Base-by-base conservation (phyloP, 2,888 invertebrate species). In the Eilema caniola region DNA sequence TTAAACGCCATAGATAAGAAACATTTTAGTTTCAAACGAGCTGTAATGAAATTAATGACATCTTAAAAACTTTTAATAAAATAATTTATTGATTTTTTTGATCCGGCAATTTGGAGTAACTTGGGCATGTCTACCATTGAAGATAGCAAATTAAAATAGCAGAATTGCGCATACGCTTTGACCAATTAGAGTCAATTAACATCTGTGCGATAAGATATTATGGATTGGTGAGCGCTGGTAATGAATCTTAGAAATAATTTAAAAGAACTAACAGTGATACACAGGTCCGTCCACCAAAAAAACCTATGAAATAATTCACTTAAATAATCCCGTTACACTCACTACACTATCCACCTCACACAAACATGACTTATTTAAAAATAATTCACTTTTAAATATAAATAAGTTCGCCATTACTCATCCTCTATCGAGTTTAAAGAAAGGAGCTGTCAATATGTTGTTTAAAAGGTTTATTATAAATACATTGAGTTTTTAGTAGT, bases 381-480 rank as follows among this genome's bases (percentile, higher is more conserved):
- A 59, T 59, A 59, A 47, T 28, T 28, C 28, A 20, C 25, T 20
- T 23, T 2, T 28, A 41, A 10, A 53, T 53, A 62, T 59, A 62
- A 63, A 70, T 70, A 70, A 41, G 10, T 47, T 10, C 0, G 3
- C 62, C 62, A 66, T 70, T 37, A 62, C n/a, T 66, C 65, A 62
- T 62, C 1, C 61, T 5, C 12, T 59, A 64, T 66, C 14, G 65
- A 53, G 41, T n/a, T 12, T 72, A 66, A 53, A 68, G 82, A 83
- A 75, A 81, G 76, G 61, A 69, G 7, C 85, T 83, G 83, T 83
- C 83, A 74, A 74, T 85, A 74, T 23, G 56, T 12, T 10, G 20
- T 74, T 78, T 83, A 78, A 84, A 85, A 85, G 66, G 31, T 70
- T 67, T 61, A 79, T 78, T 84, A 83, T 71, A 80, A 77, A 82